phyloP scores from a whole-genome alignment of 1,140 invertebrate species.

The Agrilus planipennis region DNA sequence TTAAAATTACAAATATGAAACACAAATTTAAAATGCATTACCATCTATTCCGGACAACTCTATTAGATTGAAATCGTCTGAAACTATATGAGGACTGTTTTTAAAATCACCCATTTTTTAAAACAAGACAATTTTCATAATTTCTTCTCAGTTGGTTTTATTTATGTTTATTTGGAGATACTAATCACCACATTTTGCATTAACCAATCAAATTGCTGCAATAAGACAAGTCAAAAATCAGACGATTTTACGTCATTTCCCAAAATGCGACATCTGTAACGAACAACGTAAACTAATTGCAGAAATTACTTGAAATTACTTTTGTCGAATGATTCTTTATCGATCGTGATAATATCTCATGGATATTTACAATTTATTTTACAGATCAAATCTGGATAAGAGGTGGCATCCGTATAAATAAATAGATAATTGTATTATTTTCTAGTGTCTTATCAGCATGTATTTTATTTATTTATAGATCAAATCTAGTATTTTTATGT shows the following conservation, averaged over 20 bases:
- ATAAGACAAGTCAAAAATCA: slow-evolving; percentile 20
- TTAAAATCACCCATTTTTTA: slow-evolving; percentile 23
- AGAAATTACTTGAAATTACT: no score
- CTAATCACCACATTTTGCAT: slow-evolving; percentile 23
- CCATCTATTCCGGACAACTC: slow-evolving; percentile 31
- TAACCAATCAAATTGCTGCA: slow-evolving; percentile 31
- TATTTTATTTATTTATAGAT: no score
- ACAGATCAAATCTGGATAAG: no score
- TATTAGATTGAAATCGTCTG: slow-evolving; percentile 27
- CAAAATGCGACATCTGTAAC: slow-evolving; percentile 10
- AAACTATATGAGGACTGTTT: slow-evolving; percentile 18
- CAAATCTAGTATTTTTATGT: no score
- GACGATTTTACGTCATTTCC: slow-evolving; percentile 28
- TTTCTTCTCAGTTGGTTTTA: slow-evolving; percentile 8
- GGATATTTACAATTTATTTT: no score
- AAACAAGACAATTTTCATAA: slow-evolving; percentile 5
- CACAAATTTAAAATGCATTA: slow-evolving; percentile 17
- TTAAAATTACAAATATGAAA: slow-evolving; percentile 4
- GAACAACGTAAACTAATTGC: no score
- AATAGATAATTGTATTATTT: no score
- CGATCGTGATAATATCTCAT: no score
- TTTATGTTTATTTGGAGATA: slow-evolving; percentile 3
- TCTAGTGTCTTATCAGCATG: no score
- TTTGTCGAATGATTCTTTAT: no score
- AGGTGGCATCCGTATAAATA: no score